A percentile compares a stretch with the other conserved stretches of the same genome.
Evolutionary conservation across 2,888 invertebrate species (phyloP).

Genomic region (Tetranychus piercei): DNA sequence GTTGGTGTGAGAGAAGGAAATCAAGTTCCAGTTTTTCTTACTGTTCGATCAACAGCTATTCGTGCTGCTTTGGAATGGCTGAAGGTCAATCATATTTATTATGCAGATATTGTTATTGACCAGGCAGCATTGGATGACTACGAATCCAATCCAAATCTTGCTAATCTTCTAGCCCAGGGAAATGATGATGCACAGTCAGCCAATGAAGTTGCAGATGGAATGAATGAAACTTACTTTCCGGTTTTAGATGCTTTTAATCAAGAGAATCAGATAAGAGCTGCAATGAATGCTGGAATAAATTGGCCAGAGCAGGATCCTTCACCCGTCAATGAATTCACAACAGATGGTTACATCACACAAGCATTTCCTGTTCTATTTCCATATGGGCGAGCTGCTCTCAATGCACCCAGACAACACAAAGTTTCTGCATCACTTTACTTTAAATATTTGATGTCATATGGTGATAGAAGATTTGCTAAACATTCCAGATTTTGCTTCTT

Average conservation of each 20-base stretch:
- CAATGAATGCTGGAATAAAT: background rate
- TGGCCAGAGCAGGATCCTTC: background rate
- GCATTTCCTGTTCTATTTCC: background rate
- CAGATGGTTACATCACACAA: background rate
- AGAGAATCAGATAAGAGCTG: background rate
- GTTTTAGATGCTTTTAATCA: background rate
- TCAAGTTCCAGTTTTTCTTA: background rate
- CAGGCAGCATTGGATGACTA: background rate
- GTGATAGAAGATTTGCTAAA: constrained; percentile 5
- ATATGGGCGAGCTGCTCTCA: background rate
- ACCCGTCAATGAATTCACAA: background rate
- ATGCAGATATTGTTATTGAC: background rate
- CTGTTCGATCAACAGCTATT: background rate
- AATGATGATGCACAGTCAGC: background rate
- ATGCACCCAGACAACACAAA: background rate
- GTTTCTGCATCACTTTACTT: background rate
- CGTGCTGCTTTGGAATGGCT: background rate
- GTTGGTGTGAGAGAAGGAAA: background rate
- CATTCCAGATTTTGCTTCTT: background rate
- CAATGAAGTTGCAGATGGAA: background rate
- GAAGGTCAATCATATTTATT: background rate
- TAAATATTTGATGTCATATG: constrained; percentile 3
- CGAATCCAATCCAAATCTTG: background rate
- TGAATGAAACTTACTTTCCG: background rate
- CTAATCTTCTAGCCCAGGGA: background rate